These are phyloP conservation scores for Standfussiana lucernea DNA, from an alignment of 2,888 invertebrate species.

Conservation along the genomic window DNA sequence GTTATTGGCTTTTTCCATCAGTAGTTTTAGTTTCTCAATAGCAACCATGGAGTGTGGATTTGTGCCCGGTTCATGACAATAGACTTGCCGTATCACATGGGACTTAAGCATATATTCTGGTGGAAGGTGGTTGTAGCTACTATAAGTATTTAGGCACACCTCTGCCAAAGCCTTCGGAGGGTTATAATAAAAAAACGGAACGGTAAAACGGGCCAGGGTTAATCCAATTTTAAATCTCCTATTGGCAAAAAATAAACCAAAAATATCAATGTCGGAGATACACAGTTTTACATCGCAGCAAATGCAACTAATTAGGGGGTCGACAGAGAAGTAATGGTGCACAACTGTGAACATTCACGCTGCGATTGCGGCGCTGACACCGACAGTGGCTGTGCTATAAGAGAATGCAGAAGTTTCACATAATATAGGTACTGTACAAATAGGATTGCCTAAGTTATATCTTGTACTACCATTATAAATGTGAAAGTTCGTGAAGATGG, in stretches of 20 bases:
- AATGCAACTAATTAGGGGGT: slow-evolving; percentile 65
- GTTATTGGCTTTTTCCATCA: neutral
- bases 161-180: neutral
- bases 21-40: too few species aligned
- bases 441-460: neutral
- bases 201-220: neutral
- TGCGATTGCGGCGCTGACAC: slow-evolving; percentile 41
- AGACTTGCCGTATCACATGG: too few species aligned
- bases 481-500: neutral
- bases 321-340: slow-evolving; percentile 65
- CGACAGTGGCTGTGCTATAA: neutral
- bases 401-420: slow-evolving; percentile 17
- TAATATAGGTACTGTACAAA: neutral
- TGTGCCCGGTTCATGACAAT: too few species aligned
- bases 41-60: too few species aligned
- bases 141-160: neutral
- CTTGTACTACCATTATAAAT: neutral
- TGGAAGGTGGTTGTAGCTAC: too few species aligned
- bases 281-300: neutral
- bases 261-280: slow-evolving; percentile 7
- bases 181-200: too few species aligned
- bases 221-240: neutral
- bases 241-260: neutral
- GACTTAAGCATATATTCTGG: neutral
- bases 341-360: slow-evolving; percentile 75